Percentiles rank a stretch among this genome's conserved stretches.
Conservation (phyloP, 2,113 vertebrate species). For the Zosterops hypoxanthus region DNA sequence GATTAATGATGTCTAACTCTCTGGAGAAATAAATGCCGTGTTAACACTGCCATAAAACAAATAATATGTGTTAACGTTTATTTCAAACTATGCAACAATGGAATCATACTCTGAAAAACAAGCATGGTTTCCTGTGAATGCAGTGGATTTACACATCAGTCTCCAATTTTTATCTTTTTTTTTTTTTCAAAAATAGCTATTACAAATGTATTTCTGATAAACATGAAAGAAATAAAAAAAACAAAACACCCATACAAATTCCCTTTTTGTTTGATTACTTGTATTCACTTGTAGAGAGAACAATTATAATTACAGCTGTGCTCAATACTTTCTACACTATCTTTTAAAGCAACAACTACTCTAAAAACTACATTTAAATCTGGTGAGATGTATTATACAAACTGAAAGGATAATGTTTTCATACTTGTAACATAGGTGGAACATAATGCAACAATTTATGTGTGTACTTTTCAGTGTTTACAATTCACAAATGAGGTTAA, state of each 20-base stretch:
- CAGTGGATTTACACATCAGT: neutral
- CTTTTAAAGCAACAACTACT: neutral
- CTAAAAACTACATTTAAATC: neutral
- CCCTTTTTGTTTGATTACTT: neutral
- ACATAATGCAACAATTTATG: neutral
- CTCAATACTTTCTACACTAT: neutral
- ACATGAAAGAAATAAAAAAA: neutral
- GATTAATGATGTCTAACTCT: neutral
- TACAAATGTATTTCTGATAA: neutral
- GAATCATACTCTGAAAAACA: neutral
- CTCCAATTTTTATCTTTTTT: neutral
- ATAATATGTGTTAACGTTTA: neutral
- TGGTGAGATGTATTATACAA: neutral
- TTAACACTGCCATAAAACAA: neutral
- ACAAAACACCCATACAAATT: neutral
- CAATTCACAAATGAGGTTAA: neutral
- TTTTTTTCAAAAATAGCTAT: neutral
- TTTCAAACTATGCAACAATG: neutral
- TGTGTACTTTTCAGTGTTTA: neutral
- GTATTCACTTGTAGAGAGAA: neutral
- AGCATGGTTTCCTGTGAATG: neutral
- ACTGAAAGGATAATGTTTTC: neutral
- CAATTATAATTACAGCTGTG: neutral
- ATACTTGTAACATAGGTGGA: neutral
- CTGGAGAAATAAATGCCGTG: neutral